Percentiles rank a stretch among this genome's conserved stretches.
Conservation (phyloP, 2,888 invertebrate genomes). For the Platerodrilus igneus region DNA sequence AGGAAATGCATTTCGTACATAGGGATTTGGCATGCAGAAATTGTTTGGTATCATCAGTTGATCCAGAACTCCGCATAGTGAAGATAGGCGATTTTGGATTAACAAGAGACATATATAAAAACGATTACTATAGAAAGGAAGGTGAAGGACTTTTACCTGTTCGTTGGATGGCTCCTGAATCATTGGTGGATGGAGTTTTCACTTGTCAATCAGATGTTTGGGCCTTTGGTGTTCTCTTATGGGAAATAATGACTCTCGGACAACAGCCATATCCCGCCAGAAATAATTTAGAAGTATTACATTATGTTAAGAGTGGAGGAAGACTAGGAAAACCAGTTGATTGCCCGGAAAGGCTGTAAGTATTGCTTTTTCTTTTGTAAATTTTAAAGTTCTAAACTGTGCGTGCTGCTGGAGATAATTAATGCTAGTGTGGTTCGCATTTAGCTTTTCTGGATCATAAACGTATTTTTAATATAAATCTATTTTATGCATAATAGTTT, state of each 20-base stretch:
- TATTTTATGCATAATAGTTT: background rate
- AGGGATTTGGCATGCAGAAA: slow-evolving; percentile 94
- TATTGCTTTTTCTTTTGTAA: too few relatives aligned
- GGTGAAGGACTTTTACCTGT: slow-evolving; percentile 88
- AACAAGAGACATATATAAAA: slow-evolving; percentile 94
- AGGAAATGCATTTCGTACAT: slow-evolving; percentile 96
- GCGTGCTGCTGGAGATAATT: too few relatives aligned
- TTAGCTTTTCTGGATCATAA: background rate
- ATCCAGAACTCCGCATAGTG: slow-evolving; percentile 70
- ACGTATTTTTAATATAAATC: background rate
- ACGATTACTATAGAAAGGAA: slow-evolving; percentile 95
- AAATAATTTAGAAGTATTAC: slow-evolving; percentile 86
- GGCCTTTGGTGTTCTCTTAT: slow-evolving; percentile 90
- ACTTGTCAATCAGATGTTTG: slow-evolving; percentile 96
- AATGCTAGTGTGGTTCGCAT: too few relatives aligned
- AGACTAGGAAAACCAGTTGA: slow-evolving; percentile 74
- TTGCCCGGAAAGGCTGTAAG: slow-evolving; percentile 78
- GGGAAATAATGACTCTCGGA: slow-evolving; percentile 96
- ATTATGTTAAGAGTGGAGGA: slow-evolving; percentile 85
- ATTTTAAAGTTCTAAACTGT: too few relatives aligned
- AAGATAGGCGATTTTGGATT: slow-evolving; percentile 97
- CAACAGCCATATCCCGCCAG: slow-evolving; percentile 95
- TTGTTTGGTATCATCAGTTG: slow-evolving; percentile 78
- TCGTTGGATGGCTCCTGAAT: slow-evolving; percentile 98
- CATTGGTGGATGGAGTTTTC: slow-evolving; percentile 91